These are phyloP conservation scores for Pseudopipra pipra DNA, from an alignment of 2,113 vertebrate species.

Conservation along the genomic window DNA sequence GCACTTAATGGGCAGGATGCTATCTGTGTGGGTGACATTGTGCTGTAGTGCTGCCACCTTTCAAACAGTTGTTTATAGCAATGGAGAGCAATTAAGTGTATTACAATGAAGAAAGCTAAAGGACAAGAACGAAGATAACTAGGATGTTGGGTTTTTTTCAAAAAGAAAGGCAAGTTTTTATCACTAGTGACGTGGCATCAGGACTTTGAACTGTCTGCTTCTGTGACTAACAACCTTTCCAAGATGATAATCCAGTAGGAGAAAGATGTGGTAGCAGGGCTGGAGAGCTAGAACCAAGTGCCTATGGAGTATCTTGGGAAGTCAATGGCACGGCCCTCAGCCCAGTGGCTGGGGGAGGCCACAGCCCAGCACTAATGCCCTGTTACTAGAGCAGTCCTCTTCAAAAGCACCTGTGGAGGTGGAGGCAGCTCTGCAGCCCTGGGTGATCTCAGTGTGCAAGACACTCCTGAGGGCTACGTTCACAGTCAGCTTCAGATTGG, in stretches of 20 bases:
- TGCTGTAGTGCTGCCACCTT: neutral
- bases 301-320: fast-evolving
- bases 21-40: neutral
- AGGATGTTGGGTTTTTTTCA: neutral
- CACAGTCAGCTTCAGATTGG: neutral
- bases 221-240: neutral
- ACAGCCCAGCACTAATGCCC: neutral
- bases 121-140: neutral
- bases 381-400: neutral
- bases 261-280: neutral
- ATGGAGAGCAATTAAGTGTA: neutral
- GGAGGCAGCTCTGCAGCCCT: neutral
- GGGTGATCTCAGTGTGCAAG: neutral
- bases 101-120: neutral
- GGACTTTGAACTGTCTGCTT: neutral
- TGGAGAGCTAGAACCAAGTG: neutral
- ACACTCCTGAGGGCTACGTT: neutral
- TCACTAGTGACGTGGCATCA: neutral
- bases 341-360: neutral
- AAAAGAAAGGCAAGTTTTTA: neutral
- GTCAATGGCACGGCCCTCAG: neutral
- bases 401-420: neutral
- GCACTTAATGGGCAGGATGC: neutral
- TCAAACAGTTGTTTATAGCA: neutral
- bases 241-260: neutral